Percentiles rank a stretch among this genome's conserved stretches.
Evolutionary conservation across 2,113 vertebrate genomes (phyloP).

Genomic region (Acrocephalus kingi): DNA sequence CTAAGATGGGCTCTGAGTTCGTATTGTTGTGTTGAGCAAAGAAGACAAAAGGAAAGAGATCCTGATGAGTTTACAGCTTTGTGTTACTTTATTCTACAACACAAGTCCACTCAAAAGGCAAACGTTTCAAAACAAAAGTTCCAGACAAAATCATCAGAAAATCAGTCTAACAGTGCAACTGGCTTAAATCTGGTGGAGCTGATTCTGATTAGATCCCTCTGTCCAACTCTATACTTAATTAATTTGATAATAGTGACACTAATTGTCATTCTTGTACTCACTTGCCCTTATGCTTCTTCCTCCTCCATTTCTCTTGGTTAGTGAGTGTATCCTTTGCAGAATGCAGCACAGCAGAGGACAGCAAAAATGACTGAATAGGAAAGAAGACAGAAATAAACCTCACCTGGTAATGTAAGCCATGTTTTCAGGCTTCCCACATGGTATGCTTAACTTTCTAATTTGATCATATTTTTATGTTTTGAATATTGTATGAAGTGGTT

Average conservation of each 20-base stretch:
- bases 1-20: neutral
- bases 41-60: neutral
- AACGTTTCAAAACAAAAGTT: neutral
- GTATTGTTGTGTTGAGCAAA: neutral
- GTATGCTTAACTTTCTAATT: slow-evolving; percentile 16
- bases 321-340: neutral
- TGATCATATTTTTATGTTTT: neutral
- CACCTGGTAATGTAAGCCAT: neutral
- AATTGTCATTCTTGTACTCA: neutral
- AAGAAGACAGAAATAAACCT: slow-evolving; percentile 13
- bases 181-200: neutral
- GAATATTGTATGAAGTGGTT: slow-evolving; percentile 33
- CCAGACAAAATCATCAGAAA: neutral
- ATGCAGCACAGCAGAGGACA: neutral
- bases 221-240: neutral
- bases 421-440: neutral
- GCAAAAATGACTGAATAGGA: neutral
- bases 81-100: neutral
- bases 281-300: neutral
- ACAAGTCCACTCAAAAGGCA: neutral
- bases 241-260: neutral
- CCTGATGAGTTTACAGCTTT: neutral
- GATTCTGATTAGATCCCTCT: neutral
- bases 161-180: neutral
- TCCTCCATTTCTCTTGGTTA: neutral